Percentiles rank a stretch among this genome's conserved stretches.
Evolutionary conservation across 53 echinoderm and acorn worm genomes (phyloP).

Genomic region (Henricia sp.): DNA sequence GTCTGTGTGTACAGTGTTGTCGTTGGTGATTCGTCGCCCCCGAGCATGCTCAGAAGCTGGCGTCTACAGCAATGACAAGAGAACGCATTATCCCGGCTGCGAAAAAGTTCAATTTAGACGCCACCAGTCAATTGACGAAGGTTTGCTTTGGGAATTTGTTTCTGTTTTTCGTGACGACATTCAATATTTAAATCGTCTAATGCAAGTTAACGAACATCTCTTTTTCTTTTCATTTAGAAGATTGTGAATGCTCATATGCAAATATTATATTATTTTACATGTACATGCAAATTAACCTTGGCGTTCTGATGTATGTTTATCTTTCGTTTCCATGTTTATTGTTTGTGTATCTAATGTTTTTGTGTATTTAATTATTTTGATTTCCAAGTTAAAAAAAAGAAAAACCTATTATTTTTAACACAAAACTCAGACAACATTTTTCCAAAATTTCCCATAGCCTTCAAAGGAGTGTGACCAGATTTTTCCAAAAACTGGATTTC

Average conservation of each 20-base stretch:
- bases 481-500: too few relatives aligned
- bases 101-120: constrained; percentile 7
- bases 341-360: background rate
- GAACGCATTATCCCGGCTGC: background rate
- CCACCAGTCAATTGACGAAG: constrained; percentile 60
- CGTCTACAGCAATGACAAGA: background rate
- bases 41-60: constrained; percentile 45
- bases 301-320: background rate
- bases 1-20: constrained; percentile 38
- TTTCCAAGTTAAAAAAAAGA: too few relatives aligned
- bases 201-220: constrained; percentile 16
- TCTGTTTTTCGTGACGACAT: background rate
- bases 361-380: too few relatives aligned
- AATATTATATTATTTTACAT: too few relatives aligned
- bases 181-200: background rate
- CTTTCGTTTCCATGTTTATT: background rate
- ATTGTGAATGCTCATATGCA: too few relatives aligned
- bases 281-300: background rate
- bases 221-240: background rate
- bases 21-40: constrained; percentile 57
- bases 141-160: constrained; percentile 43
- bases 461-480: too few relatives aligned
- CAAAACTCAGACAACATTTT: too few relatives aligned
- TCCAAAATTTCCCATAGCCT: too few relatives aligned
- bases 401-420: too few relatives aligned